Evolutionary conservation across 1,140 invertebrate species (phyloP).

Genomic region (Saccostrea echinata): DNA sequence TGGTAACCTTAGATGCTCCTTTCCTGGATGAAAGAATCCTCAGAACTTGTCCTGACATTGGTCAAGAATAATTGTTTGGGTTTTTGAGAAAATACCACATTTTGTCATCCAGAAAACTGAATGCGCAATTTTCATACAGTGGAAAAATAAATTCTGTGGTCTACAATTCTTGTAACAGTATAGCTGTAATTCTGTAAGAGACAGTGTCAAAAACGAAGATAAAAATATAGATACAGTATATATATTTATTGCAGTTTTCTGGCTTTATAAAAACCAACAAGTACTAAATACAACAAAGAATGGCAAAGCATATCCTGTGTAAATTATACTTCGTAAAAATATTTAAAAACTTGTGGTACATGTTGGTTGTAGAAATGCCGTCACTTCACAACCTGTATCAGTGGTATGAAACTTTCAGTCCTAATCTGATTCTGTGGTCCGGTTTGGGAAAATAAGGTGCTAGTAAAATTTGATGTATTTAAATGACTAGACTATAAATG

Average conservation of each 20-base stretch:
- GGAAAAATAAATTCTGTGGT: no score
- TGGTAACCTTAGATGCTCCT: no score
- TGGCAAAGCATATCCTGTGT: neutral
- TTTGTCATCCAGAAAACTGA: no score
- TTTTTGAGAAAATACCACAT: no score
- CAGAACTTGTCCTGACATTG: no score
- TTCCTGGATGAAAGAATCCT: no score
- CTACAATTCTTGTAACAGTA: neutral
- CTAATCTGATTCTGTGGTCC: neutral
- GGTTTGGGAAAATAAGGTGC: neutral
- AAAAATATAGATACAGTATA: neutral
- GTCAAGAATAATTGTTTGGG: no score
- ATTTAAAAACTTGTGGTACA: neutral
- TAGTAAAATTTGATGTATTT: neutral
- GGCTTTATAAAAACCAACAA: neutral
- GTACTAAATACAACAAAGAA: neutral
- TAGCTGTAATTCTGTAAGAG: neutral
- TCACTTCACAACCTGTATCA: neutral
- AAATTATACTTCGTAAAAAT: neutral
- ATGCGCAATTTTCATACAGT: no score
- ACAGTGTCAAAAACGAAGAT: neutral
- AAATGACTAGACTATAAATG: conserved; percentile 12
- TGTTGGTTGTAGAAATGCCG: neutral
- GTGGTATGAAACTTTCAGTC: neutral
- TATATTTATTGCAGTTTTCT: neutral